phyloP scores from a whole-genome alignment of 2,113 vertebrate genomes.

The Nettapus auritus region DNA sequence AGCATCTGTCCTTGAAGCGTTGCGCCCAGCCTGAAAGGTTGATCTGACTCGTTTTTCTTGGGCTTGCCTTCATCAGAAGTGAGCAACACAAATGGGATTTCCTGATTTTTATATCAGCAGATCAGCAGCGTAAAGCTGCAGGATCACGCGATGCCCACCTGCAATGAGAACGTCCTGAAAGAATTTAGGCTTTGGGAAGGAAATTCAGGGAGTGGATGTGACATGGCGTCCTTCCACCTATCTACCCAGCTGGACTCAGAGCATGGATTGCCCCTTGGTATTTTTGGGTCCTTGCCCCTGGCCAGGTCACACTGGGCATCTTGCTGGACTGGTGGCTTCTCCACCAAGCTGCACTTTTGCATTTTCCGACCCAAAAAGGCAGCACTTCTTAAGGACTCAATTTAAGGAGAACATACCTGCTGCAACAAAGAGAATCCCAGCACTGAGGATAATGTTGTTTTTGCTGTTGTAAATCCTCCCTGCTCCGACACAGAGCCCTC shows the following conservation, averaged over 20 bases:
- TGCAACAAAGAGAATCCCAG: slow-evolving; percentile 97
- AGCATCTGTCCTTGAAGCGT: neutral
- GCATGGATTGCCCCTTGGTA: neutral
- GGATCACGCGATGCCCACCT: neutral
- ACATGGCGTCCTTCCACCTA: too few species aligned
- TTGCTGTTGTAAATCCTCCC: slow-evolving; percentile 92
- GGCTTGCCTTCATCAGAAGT: neutral
- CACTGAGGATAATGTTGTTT: slow-evolving; percentile 95
- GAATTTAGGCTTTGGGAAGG: neutral
- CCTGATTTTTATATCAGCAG: neutral
- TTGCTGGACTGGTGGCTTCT: neutral
- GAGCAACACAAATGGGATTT: neutral
- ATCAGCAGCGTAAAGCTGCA: neutral
- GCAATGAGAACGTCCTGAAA: neutral
- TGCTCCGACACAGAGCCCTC: slow-evolving; percentile 90
- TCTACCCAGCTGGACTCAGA: neutral
- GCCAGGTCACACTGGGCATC: neutral
- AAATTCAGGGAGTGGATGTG: neutral
- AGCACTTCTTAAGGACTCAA: neutral
- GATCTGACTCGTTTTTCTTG: neutral
- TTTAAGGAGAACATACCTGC: slow-evolving; percentile 83
- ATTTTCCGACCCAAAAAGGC: neutral
- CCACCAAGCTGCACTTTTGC: neutral
- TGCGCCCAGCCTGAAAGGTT: neutral
- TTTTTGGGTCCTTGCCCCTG: neutral